Evolutionary conservation across 2,113 vertebrate species (phyloP).

Genomic region (Anoura caudifer): DNA sequence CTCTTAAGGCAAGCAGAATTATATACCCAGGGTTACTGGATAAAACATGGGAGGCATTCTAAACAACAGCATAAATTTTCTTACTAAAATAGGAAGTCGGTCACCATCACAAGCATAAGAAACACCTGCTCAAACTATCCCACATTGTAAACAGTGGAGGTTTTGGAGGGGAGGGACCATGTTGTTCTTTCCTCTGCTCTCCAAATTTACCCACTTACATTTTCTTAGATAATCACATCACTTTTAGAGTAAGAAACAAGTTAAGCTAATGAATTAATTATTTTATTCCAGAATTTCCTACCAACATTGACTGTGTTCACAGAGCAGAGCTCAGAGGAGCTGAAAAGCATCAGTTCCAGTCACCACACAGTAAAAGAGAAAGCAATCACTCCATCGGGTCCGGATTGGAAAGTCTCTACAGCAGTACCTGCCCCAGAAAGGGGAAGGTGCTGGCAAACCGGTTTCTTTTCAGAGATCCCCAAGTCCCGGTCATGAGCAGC

Average conservation of each 20-base stretch:
- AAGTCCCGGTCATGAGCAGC: not conserved
- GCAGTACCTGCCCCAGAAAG: not conserved
- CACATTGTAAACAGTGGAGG: not conserved
- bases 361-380: not conserved
- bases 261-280: not conserved
- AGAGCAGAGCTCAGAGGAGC: not conserved
- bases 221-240: not conserved
- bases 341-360: not conserved
- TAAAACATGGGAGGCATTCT: not conserved
- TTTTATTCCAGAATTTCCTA: not conserved
- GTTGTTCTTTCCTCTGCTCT: not conserved
- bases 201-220: not conserved
- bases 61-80: not conserved
- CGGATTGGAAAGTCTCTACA: not conserved
- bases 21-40: not conserved
- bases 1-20: not conserved
- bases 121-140: not conserved
- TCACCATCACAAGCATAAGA: not conserved
- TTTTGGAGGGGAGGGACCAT: not conserved
- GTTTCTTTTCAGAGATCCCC: not conserved
- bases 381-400: not conserved
- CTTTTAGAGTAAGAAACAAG: not conserved
- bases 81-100: not conserved
- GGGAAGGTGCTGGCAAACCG: not conserved
- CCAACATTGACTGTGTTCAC: not conserved